Evolutionary conservation across 1,140 invertebrate genomes (phyloP).

Genomic region (Drosophila auraria): DNA sequence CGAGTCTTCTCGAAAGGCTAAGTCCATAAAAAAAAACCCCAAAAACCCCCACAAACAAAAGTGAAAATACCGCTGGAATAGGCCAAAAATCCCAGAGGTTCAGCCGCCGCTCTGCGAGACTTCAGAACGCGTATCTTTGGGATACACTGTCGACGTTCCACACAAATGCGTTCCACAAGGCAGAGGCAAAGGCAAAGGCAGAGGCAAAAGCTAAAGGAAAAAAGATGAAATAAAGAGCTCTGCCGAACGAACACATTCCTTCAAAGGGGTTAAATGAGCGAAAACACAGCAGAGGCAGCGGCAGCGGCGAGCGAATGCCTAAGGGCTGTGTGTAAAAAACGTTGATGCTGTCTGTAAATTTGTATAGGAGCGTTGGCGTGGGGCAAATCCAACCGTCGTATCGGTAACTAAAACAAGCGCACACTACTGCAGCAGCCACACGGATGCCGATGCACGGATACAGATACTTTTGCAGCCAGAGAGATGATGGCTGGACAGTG

Average conservation of each 20-base stretch:
- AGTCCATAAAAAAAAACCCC: constrained; percentile 20
- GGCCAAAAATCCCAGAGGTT: constrained; percentile 36
- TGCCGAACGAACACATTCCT: constrained; percentile 61
- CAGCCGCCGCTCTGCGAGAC: constrained; percentile 1
- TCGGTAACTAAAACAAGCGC: constrained; percentile 64
- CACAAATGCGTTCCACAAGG: constrained; percentile 68
- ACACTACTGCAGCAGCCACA: constrained; percentile 39
- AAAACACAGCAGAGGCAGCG: constrained; percentile 34
- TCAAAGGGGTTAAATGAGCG: constrained; percentile 79
- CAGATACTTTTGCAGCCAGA: constrained; percentile 34
- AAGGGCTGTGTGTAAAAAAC: constrained; percentile 57
- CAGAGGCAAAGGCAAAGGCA: constrained; percentile 29
- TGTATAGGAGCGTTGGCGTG: constrained; percentile 51
- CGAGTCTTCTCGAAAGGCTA: constrained; percentile 38
- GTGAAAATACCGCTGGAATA: constrained; percentile 59
- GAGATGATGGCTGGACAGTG: constrained; percentile 36
- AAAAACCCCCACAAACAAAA: constrained; percentile 51
- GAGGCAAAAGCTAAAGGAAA: not conserved
- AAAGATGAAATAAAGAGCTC: constrained; percentile 41
- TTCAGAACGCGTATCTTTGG: constrained; percentile 23
- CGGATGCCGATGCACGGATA: constrained; percentile 22
- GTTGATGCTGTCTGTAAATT: constrained; percentile 69
- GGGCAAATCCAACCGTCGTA: constrained; percentile 43
- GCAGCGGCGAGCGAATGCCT: constrained; percentile 43
- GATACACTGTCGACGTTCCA: constrained; percentile 70